Base-by-base conservation (phyloP, 2,797 vertebrate species). In the Phoxinus dragarum region DNA sequence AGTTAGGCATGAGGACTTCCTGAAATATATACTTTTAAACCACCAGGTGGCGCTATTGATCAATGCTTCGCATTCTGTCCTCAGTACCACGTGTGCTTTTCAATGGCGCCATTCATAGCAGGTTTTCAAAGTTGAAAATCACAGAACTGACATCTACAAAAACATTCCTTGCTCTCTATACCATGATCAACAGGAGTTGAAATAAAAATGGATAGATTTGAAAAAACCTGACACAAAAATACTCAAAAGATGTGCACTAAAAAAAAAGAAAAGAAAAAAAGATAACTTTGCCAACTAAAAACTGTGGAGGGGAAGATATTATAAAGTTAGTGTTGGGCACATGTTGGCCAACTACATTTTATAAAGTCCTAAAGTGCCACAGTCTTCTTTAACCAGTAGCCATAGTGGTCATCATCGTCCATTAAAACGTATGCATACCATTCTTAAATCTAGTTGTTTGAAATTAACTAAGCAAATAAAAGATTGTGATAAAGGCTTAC, bases 291-390 rank as follows among this genome's bases (percentile, higher is more conserved):
- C 68, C 54, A 56, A 56, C 38, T 52, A 52, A 34, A 61, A 81
- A 67, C 23, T 54, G 79, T 68, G 64, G 14, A 88, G 80, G 72
- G 10, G 42, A 27, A 76, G 78, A 82, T 59, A 86, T 86, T 85
- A 83, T 77, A 80, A 61, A 68, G 40, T 89, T 92, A 92, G 89
- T 90, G 91, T 91, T 88, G 72, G 82, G 38, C 42, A 23, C 59
- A 82, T 84, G 61, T 79, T 83, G 84, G 36, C 86, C 86, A 82
- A 67, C 73, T 86, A 67, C 56, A 85, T 75, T 68, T 90, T 59
- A 83, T 34, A n/a, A 86, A 90, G 86, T 89, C 88, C 69, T 91
- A 89, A 86, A 92, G 88, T 90, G 87, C 91, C 90, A 92, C 87
- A 88, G 90, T 81, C 88, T n/a, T 93, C 89, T 66, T 66, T 34